A percentile compares a stretch with the other conserved stretches of the same genome.
Conservation (phyloP, 2,888 invertebrate species). For the Tipula helvola region DNA sequence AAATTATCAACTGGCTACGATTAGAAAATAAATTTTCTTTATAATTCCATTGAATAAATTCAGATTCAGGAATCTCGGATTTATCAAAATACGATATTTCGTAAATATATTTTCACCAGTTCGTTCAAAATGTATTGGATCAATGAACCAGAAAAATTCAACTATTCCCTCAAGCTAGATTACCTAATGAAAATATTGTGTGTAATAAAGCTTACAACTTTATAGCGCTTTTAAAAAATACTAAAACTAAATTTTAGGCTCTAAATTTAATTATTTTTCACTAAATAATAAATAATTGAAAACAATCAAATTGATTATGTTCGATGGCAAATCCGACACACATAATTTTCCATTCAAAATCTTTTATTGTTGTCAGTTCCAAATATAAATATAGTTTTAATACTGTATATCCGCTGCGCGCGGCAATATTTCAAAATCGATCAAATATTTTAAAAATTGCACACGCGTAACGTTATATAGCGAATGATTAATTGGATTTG, state of each 20-base stretch:
- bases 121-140: too few species aligned
- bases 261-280: background rate
- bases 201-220: background rate
- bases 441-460: background rate
- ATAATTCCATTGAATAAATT: too few species aligned
- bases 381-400: background rate
- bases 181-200: background rate
- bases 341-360: background rate
- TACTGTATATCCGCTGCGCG: background rate
- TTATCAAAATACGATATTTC: too few species aligned
- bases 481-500: background rate
- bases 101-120: too few species aligned
- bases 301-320: background rate
- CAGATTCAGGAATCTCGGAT: too few species aligned
- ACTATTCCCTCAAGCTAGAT: background rate
- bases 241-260: background rate
- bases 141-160: background rate
- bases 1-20: too few species aligned
- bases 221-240: background rate
- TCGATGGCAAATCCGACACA: slow-evolving; percentile 4
- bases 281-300: background rate
- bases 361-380: background rate
- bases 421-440: background rate
- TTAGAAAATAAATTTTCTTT: too few species aligned
- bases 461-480: background rate